phyloP scores from a whole-genome alignment of 53 echinoderm and acorn worm genomes.

The Henricia sp. region DNA sequence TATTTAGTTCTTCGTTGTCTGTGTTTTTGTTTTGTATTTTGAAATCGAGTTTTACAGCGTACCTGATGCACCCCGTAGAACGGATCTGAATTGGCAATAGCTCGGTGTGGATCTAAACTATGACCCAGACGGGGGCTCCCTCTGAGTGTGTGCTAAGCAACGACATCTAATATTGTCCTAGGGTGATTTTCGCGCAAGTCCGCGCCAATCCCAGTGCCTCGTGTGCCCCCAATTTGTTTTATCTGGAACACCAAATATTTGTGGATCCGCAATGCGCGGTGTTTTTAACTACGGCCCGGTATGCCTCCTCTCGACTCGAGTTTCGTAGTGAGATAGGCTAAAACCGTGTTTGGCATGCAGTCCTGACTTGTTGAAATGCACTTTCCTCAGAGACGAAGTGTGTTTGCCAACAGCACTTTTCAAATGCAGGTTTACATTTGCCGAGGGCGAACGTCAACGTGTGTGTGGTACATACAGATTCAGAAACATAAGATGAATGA shows the following conservation, averaged over 20 bases:
- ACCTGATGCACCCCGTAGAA: not conserved
- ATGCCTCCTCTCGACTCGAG: no score
- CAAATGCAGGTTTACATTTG: not conserved
- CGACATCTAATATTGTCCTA: not conserved
- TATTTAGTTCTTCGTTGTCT: no score
- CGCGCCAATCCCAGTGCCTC: not conserved
- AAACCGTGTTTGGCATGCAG: not conserved
- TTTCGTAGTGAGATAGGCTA: not conserved
- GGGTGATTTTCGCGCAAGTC: not conserved
- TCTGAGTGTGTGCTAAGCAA: not conserved
- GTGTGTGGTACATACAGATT: no score
- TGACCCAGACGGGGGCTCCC: not conserved
- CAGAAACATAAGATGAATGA: no score
- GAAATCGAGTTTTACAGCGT: not conserved
- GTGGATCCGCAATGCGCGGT: no score
- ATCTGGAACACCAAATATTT: slow-evolving; percentile 8
- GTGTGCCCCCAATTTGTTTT: not conserved
- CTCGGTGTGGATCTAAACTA: not conserved
- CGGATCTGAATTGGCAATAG: not conserved
- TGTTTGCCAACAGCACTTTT: not conserved
- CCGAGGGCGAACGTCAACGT: not conserved
- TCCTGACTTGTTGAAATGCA: not conserved
- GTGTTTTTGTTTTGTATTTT: no score
- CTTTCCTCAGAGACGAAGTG: not conserved
- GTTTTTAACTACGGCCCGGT: no score